A percentile compares a stretch with the other conserved stretches of the same genome.
Conservation (phyloP, 2,113 vertebrate species). For the Gracilinanus agilis region DNA sequence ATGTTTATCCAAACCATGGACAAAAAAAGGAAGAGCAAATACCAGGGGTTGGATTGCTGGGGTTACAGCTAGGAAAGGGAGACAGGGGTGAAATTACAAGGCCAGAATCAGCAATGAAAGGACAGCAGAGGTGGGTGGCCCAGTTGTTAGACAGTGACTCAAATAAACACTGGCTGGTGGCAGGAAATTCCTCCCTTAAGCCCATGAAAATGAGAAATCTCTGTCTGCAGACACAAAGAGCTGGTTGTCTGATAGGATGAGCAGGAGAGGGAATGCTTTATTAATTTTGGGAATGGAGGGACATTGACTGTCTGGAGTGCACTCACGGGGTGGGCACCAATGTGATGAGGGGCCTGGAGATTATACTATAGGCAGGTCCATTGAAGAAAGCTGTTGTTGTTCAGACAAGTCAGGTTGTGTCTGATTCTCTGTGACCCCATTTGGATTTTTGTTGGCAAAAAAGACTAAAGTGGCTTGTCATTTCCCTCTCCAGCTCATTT, state of each 20-base stretch:
- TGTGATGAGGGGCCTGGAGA: not conserved
- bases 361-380: not conserved
- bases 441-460: too few species aligned
- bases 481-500: too few species aligned
- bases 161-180: not conserved
- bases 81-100: not conserved
- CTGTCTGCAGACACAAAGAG: not conserved
- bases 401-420: too few species aligned
- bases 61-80: not conserved
- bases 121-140: not conserved
- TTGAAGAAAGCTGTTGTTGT: not conserved
- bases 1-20: not conserved
- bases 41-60: not conserved
- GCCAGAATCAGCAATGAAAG: not conserved
- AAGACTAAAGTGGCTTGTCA: too few species aligned
- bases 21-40: conserved; percentile 1
- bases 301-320: not conserved
- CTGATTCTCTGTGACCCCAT: too few species aligned
- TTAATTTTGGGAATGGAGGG: not conserved
- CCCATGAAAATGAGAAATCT: not conserved
- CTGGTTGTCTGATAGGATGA: not conserved
- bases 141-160: not conserved
- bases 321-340: not conserved
- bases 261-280: not conserved
- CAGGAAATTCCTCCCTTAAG: not conserved